Conservation (phyloP, 1,140 invertebrate species). For the Drosophila azteca region DNA sequence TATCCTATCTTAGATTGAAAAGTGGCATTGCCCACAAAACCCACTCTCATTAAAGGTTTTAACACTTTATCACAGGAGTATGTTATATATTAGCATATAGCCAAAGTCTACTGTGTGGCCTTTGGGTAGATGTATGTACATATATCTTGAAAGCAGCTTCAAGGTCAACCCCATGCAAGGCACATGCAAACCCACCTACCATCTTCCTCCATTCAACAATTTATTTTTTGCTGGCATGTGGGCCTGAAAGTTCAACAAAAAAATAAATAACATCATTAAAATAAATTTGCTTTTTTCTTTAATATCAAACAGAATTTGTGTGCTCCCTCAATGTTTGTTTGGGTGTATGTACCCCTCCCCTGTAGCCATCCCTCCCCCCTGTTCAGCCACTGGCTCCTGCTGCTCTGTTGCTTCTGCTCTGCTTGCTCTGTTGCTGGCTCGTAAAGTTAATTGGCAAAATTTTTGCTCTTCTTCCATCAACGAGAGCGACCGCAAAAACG, state of each 20-base stretch:
- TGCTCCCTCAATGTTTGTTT: constrained; percentile 33
- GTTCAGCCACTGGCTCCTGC: neutral
- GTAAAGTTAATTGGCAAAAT: constrained; percentile 64
- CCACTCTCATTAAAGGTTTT: no score
- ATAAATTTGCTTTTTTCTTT: constrained; percentile 54
- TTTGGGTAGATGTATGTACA: constrained; percentile 4
- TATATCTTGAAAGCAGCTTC: constrained; percentile 5
- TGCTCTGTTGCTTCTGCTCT: constrained; percentile 14
- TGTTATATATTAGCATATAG: no score
- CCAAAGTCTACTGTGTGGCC: no score
- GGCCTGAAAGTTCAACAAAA: constrained; percentile 18
- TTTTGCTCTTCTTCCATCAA: constrained; percentile 15
- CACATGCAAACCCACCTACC: constrained; percentile 6
- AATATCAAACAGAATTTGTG: constrained; percentile 34
- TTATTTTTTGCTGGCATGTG: constrained; percentile 17
- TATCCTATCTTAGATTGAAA: no score
- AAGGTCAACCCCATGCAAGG: constrained; percentile 33
- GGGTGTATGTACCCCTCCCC: neutral
- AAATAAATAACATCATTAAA: constrained; percentile 51
- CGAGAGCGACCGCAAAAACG: constrained; percentile 33
- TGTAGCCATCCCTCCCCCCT: constrained; percentile 1
- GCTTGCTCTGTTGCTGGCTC: constrained; percentile 11
- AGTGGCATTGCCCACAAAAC: no score
- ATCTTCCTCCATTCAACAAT: constrained; percentile 18
- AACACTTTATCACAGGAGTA: no score